These are phyloP conservation scores for Mormyrops attenuatus DNA, from an alignment of 2,797 vertebrate species.

Conservation along the genomic window DNA sequence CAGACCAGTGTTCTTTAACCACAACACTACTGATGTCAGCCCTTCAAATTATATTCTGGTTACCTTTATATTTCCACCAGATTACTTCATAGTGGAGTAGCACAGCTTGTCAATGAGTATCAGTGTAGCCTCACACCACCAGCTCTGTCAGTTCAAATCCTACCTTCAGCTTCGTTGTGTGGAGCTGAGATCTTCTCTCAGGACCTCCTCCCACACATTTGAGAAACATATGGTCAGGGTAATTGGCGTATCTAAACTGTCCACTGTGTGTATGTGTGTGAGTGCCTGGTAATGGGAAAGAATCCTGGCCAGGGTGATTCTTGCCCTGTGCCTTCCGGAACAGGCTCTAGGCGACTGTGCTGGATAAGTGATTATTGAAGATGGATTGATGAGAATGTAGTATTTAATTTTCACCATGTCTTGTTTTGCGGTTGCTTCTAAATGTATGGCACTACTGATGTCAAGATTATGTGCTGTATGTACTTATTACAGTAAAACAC, in stretches of 20 bases:
- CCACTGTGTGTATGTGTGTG: neutral
- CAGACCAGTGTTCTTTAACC: neutral
- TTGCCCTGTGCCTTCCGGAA: neutral
- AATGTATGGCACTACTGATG: neutral
- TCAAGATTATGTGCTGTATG: neutral
- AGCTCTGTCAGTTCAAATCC: neutral
- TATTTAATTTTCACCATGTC: neutral
- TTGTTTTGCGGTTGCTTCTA: neutral
- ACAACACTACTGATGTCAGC: neutral
- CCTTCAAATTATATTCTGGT: neutral
- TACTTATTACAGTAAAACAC: neutral
- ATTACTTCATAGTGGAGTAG: neutral
- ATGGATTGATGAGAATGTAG: neutral
- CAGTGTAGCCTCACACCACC: neutral
- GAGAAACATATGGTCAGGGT: neutral
- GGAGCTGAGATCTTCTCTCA: neutral
- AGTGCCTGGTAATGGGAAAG: neutral
- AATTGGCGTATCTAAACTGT: neutral
- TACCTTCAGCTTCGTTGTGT: neutral
- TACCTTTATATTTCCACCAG: neutral
- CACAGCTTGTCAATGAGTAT: neutral
- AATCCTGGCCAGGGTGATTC: neutral
- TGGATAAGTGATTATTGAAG: neutral
- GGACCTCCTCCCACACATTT: neutral
- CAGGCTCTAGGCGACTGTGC: neutral